A percentile compares a stretch with the other conserved stretches of the same genome.
Evolutionary conservation across 2,888 invertebrate genomes (phyloP).

Genomic region (Leptopterna dolabrata): DNA sequence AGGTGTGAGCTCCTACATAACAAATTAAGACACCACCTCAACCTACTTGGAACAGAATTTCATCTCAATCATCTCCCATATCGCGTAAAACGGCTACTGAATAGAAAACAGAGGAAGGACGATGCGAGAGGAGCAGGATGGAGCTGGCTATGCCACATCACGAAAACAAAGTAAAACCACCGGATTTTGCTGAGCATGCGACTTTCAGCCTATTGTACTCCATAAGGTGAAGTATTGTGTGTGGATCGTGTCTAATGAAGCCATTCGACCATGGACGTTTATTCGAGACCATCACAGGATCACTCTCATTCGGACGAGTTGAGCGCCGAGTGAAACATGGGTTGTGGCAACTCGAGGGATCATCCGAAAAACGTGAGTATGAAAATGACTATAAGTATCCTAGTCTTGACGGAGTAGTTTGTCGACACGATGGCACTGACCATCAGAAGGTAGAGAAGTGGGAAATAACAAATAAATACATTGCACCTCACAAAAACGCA

Average conservation of each 20-base stretch:
- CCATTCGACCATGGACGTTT: neutral
- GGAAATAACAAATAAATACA: too few species aligned
- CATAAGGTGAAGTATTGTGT: neutral
- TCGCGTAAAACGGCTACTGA: neutral
- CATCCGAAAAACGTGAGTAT: slow-evolving; percentile 59
- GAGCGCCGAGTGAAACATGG: slow-evolving; percentile 51
- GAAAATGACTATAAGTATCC: too few species aligned
- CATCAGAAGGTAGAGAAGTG: too few species aligned
- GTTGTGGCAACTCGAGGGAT: slow-evolving; percentile 56
- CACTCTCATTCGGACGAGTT: neutral
- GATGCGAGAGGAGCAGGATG: neutral
- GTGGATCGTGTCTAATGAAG: slow-evolving; percentile 14
- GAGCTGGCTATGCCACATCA: neutral
- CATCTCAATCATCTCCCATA: neutral
- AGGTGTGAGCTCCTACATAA: too few species aligned
- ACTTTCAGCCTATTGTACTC: neutral
- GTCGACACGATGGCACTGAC: too few species aligned
- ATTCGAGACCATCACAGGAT: neutral
- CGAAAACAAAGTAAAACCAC: slow-evolving; percentile 7
- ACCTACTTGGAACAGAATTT: neutral
- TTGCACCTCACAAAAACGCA: too few species aligned
- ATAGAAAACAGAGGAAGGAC: neutral
- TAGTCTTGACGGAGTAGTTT: too few species aligned
- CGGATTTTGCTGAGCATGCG: slow-evolving; percentile 21
- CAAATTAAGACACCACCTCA: neutral